Base-by-base conservation (phyloP, 1,140 invertebrate genomes). In the Temnothorax curvispinosus region DNA sequence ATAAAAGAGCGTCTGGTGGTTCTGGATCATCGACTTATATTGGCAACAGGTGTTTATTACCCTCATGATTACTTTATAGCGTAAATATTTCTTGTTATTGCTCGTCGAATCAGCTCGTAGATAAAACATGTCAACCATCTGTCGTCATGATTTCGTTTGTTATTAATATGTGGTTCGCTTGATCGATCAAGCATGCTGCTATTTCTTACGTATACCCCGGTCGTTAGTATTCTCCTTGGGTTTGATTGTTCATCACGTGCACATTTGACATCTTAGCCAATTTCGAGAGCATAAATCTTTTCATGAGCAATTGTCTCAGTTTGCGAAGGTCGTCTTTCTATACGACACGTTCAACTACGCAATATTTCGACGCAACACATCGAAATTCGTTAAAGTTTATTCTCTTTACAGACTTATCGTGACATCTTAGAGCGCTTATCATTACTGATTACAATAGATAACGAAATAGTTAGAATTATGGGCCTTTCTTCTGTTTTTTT, bases 211-310 rank as follows among this genome's bases (percentile, higher is more conserved):
- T 56, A 21, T 38, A 74, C 18, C 18, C 3, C 44, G 15, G 21
- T 21, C 41, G 18, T 52, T 72, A 6, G 2, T 50, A 74, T 74
- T 38, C 5, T 32, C 35, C 56, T 44, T 64, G 75, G 13, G 6
- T 32, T n/a, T 77, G 9, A 64, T 64, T 77, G 56, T 27, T 62
- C n/a, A 58, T 2, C 27, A 54, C n/a, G 75, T 35, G 75, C 27
- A n/a, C 27, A 77, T 77, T 64, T 54, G 44, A 9, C 5, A 77
- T 18, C 11, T 47, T 77, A 74, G 54, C 54, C 74, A 76, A 60
- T 60, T 21, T 60, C 15, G 21, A 15, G 54, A 44, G 38, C 13
- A 52, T 60, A 76, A 76, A 76, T 76, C 74, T 60, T 60, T 76
- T 76, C 38, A 13, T 35, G 38, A 8, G 4, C 8, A 27, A 76